Percentiles rank a stretch among this genome's conserved stretches.
phyloP scores from a whole-genome alignment of 2,888 invertebrate species.

The Chymomyza caudatula region DNA sequence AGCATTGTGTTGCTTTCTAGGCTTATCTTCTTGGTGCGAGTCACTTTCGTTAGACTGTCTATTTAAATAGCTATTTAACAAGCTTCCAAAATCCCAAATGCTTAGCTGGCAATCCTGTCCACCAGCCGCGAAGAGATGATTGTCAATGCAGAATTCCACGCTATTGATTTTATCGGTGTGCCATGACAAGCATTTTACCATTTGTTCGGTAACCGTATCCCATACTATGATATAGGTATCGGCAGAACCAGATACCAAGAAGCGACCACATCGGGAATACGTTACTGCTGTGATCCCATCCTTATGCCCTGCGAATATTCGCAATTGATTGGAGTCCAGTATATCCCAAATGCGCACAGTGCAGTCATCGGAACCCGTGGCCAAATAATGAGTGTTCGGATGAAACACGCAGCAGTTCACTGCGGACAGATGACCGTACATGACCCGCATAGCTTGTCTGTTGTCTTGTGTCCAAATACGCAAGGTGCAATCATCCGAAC shows the following conservation, averaged over 20 bases:
- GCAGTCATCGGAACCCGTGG: constrained; percentile 52
- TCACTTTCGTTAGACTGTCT: not conserved
- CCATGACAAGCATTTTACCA: constrained; percentile 25
- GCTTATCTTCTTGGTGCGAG: not conserved
- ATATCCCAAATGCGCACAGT: constrained; percentile 57
- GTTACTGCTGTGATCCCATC: constrained; percentile 22
- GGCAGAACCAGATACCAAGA: constrained; percentile 40
- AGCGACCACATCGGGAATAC: constrained; percentile 48
- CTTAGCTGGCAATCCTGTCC: constrained; percentile 37
- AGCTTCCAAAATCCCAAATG: constrained; percentile 47
- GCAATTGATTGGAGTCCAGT: constrained; percentile 37
- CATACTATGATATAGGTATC: constrained; percentile 43
- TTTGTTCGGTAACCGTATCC: constrained; percentile 34
- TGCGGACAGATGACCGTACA: constrained; percentile 45
- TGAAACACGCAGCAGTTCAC: constrained; percentile 46
- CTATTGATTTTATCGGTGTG: constrained; percentile 33
- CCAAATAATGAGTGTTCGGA: constrained; percentile 52
- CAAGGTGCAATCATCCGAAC: constrained; percentile 47
- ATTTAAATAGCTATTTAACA: not conserved
- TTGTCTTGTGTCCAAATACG: constrained; percentile 52
- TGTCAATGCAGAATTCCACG: constrained; percentile 39
- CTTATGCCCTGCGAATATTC: constrained; percentile 42
- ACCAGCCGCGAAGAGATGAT: constrained; percentile 40
- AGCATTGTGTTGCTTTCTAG: not conserved
- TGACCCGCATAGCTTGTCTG: constrained; percentile 24